Evolutionary conservation across 2,113 vertebrate genomes (phyloP).

Genomic region (Trochalopteron elliotii): DNA sequence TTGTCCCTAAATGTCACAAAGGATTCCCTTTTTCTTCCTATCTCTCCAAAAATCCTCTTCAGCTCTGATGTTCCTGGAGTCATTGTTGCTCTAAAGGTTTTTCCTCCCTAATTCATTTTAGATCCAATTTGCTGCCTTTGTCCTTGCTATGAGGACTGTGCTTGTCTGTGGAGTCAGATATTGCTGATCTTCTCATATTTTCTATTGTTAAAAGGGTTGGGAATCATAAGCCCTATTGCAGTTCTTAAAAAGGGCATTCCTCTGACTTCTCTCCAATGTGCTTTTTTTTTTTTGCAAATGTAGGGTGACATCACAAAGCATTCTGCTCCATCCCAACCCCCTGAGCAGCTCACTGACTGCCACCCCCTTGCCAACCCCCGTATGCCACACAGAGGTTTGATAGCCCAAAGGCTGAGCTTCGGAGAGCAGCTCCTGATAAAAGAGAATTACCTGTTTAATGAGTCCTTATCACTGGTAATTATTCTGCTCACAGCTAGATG

Average conservation of each 20-base stretch:
- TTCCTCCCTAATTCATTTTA: not conserved
- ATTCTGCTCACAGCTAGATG: not conserved
- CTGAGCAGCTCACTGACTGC: not conserved
- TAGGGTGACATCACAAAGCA: not conserved
- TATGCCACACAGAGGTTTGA: not conserved
- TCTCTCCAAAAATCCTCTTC: not conserved
- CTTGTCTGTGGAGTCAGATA: not conserved
- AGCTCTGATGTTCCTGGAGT: not conserved
- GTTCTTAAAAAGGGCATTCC: not conserved
- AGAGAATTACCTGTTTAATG: not conserved
- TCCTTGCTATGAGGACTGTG: not conserved
- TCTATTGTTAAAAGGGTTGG: not conserved
- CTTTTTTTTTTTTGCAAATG: not conserved
- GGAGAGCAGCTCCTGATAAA: not conserved
- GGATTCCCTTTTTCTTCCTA: not conserved
- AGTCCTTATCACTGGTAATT: not conserved
- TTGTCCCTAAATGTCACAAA: not conserved
- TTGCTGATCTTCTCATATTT: not conserved
- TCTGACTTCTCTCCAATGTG: not conserved
- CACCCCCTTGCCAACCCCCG: not conserved
- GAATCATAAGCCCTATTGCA: not conserved
- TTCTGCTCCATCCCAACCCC: not conserved
- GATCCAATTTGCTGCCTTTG: not conserved
- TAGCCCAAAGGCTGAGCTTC: not conserved
- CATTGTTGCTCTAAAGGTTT: not conserved